These are phyloP conservation scores for Heliothis virescens DNA, from an alignment of 1,140 invertebrate genomes.

Conservation along the genomic window DNA sequence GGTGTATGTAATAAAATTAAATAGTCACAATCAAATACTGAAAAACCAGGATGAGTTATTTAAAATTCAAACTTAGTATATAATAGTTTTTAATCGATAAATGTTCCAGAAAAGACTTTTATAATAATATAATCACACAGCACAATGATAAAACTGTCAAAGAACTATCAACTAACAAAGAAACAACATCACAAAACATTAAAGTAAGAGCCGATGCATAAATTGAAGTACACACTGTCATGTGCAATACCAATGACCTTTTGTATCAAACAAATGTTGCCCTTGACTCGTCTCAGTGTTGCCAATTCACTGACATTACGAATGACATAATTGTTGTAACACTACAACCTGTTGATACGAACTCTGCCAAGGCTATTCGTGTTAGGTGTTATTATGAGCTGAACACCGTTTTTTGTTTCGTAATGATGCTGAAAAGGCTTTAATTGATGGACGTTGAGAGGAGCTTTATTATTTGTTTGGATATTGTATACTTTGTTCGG, in stretches of 20 bases:
- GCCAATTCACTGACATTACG: background rate
- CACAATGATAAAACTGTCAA: too few species aligned
- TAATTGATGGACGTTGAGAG: too few species aligned
- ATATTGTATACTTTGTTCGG: too few species aligned
- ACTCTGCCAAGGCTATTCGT: background rate
- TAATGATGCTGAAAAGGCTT: background rate
- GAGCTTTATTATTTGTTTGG: too few species aligned
- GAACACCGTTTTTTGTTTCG: background rate
- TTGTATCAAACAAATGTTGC: background rate
- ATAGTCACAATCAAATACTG: too few species aligned
- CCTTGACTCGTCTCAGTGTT: background rate
- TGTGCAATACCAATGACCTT: conserved; percentile 10
- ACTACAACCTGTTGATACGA: conserved; percentile 3
- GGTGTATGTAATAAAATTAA: too few species aligned
- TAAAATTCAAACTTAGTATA: too few species aligned
- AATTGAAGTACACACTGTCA: background rate
- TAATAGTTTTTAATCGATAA: too few species aligned
- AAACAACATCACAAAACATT: background rate
- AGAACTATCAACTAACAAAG: too few species aligned
- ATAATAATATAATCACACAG: too few species aligned
- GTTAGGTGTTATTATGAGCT: background rate
- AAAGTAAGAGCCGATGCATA: background rate
- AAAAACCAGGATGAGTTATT: too few species aligned
- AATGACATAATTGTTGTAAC: conserved; percentile 14
- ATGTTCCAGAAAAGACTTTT: too few species aligned